Evolutionary conservation across 2,797 vertebrate genomes (phyloP).

Genomic region (Coccyzus lansbergi): DNA sequence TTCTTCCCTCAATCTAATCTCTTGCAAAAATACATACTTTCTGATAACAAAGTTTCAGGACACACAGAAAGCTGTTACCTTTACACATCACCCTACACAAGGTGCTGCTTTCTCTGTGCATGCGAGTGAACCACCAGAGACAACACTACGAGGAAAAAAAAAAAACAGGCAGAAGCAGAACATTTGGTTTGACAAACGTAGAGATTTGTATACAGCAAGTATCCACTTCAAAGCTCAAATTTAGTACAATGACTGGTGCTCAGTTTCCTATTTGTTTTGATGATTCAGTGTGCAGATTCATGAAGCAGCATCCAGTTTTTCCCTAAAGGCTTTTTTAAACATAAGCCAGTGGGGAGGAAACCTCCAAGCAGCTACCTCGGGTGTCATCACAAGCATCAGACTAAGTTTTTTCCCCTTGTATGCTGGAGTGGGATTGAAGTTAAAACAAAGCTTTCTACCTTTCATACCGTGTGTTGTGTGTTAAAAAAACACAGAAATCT

Average conservation of each 20-base stretch:
- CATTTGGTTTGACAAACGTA: neutral
- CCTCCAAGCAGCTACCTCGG: neutral
- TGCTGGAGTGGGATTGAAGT: neutral
- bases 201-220: neutral
- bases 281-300: neutral
- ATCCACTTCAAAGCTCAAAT: neutral
- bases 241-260: neutral
- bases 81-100: too few species aligned
- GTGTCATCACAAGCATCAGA: neutral
- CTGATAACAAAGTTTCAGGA: fast-evolving
- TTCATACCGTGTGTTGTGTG: neutral
- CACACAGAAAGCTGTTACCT: neutral
- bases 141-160: neutral
- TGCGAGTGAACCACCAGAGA: fast-evolving
- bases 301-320: neutral
- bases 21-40: fast-evolving
- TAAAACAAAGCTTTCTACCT: conserved; percentile 1
- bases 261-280: neutral
- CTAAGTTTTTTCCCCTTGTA: neutral
- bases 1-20: neutral
- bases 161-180: neutral
- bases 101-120: fast-evolving
- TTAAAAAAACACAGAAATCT: neutral
- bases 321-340: neutral
- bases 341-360: neutral